Percentiles rank a stretch among this genome's conserved stretches.
Evolutionary conservation across 1,140 invertebrate genomes (phyloP).

Genomic region (Anthonomus grandis): DNA sequence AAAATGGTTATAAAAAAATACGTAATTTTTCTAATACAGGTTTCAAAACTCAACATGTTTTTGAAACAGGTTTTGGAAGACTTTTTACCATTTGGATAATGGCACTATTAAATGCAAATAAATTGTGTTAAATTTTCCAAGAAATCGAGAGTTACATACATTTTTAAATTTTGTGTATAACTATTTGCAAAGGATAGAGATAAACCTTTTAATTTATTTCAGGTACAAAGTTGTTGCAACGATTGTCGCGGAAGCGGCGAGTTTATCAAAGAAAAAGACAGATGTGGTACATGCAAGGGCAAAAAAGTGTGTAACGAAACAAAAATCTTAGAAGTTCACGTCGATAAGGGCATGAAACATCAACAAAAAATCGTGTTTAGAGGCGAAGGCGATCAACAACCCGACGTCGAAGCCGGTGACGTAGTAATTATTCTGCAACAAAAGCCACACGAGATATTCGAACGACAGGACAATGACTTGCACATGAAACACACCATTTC

Average conservation of each 20-base stretch:
- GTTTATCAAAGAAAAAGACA: conserved; percentile 75
- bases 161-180: too few species aligned
- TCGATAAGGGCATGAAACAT: conserved; percentile 87
- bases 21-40: too few species aligned
- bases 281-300: conserved; percentile 77
- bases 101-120: too few species aligned
- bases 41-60: too few species aligned
- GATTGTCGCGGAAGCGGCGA: conserved; percentile 69
- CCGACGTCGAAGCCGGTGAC: conserved; percentile 80
- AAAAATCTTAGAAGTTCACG: conserved; percentile 83
- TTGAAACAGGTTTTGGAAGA: too few species aligned
- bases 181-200: too few species aligned
- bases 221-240: conserved; percentile 72
- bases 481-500: conserved; percentile 69
- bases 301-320: conserved; percentile 74
- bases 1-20: too few species aligned
- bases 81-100: too few species aligned
- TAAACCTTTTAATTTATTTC: too few species aligned
- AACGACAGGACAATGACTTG: conserved; percentile 72
- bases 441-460: conserved; percentile 74
- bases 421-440: conserved; percentile 86
- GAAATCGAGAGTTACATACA: too few species aligned
- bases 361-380: conserved; percentile 82
- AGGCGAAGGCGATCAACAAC: conserved; percentile 88
- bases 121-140: too few species aligned